Evolutionary conservation across 2,113 vertebrate species (phyloP).

Genomic region (Notarius lentiginosus): DNA sequence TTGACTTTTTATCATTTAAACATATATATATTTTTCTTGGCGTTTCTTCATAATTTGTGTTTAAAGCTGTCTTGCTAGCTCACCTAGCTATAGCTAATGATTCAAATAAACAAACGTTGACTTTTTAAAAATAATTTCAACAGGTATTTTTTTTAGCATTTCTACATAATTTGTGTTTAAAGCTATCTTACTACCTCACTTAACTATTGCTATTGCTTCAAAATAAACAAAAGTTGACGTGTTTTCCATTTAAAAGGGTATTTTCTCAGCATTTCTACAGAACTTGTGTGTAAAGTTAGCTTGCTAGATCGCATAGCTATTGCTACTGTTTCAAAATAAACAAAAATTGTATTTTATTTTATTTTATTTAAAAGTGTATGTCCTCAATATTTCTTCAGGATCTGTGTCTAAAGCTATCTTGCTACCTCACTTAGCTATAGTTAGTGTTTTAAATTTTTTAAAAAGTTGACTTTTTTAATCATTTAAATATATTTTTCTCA

Average conservation of each 20-base stretch:
- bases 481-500: not conserved
- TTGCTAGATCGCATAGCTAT: too few species aligned
- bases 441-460: not conserved
- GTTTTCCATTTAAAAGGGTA: not conserved
- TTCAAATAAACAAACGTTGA: not conserved
- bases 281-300: not conserved
- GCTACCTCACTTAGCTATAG: not conserved
- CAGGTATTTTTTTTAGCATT: not conserved
- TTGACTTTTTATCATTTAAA: too few species aligned
- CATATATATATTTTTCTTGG: too few species aligned
- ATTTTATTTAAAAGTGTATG: too few species aligned
- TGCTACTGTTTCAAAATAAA: too few species aligned
- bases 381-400: too few species aligned
- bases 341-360: too few species aligned
- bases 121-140: not conserved
- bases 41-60: not conserved
- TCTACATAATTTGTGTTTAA: not conserved
- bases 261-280: not conserved
- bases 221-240: not conserved
- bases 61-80: not conserved
- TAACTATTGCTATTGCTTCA: not conserved
- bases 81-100: not conserved
- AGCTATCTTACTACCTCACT: not conserved
- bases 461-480: not conserved
- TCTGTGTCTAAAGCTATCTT: too few species aligned